Evolutionary conservation across 2,797 vertebrate species (phyloP), one percentile per base, ranked within the genome.

Genomic region (Phoebastria nigripes): DNA sequence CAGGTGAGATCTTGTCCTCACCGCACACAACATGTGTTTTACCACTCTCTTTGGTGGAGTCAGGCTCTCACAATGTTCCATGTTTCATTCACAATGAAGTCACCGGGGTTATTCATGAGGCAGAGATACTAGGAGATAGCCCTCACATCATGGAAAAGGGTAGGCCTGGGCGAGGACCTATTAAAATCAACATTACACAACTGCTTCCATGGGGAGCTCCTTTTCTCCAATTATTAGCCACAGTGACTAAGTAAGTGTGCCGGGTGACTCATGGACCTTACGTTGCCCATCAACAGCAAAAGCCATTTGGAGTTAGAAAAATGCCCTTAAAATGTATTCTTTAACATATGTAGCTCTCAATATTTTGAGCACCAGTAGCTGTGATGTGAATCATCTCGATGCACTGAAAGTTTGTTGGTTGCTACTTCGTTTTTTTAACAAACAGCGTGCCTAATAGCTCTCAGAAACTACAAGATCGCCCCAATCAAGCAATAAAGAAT

Each of bases 1-100:
- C 52, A 49, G 52, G 67, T 44, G 80, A 88, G 76, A 35, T 52
- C 77, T 37, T 41, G 59, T 37, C 51, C 63, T 91, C 25, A 4
- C 8, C 0, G 0, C 46, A 59, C 1, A 4, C 26, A 35, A 3
- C 3, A 52, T 0, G 0, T 22, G 42, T 55, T 92, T 69, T 18
- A 49, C 46, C 17, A 1, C 37, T 9, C 41, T 16, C 67, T 81
- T 80, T 63, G 87, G 74, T 24, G 71, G 74, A 94, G 82, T 31
- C 31, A 14, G 87, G 58, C 47, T 96, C 88, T 84, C 87, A 44
- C 66, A 81, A 69, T 8, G 7, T 8, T 16, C 79, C 0, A 0
- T 20, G 42, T 35, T 77, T 28, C 66, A 16, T 54, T 72, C 73
- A 62, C 55, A 52, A 0, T 52, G 62, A 81, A 90, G 37, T 87